Evolutionary conservation across 2,797 vertebrate genomes (phyloP), one percentile per base, ranked within the genome.

Genomic region (Mus spretus): DNA sequence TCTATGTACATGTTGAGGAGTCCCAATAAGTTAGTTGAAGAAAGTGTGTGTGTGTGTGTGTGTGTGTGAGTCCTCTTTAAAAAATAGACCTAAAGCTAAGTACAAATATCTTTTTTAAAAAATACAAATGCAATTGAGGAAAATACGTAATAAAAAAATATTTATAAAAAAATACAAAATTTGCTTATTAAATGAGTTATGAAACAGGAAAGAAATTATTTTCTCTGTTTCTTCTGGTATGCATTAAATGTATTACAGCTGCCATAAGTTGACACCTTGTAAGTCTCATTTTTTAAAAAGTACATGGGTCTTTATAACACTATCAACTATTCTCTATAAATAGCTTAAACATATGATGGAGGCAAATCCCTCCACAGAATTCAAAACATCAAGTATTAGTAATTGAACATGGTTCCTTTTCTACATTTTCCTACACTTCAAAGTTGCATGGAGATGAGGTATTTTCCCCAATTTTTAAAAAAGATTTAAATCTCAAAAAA

Each of bases 41-140:
- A 31, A 47, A 6, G 13, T 79, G 40, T 44, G 22, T 44, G 20
- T 44, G 37, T 22, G 2, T 74, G 8, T 44, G 74, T 44, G 44
- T 44, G 40, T 44, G 40, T 44, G 40, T 44, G 40, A 44, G n/a
- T 77, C 13, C 34, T 81, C 53, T 93, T 19, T 90, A 93, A 86
- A 94, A 95, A 96, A 96, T 8, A 90, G 78, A 28, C 20, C 40
- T 94, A 70, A 96, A 95, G 50, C 50, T 83, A 91, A 94, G 95
- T 59, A 78, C 89, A 93, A 93, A 63, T 89, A 86, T 5, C 24
- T 93, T 97, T 81, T 40, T 40, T 40, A 40, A 40, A 40, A 40
- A 40, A 40, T 40, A 3, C 37, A 40, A 40, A 40, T 40, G 3
- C 40, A 40, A 40, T 40, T 40, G 37, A 40, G 37, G 37, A 40